These are phyloP conservation scores for Monodelphis domestica DNA, from an alignment of 2,797 vertebrate genomes.

Conservation along the genomic window DNA sequence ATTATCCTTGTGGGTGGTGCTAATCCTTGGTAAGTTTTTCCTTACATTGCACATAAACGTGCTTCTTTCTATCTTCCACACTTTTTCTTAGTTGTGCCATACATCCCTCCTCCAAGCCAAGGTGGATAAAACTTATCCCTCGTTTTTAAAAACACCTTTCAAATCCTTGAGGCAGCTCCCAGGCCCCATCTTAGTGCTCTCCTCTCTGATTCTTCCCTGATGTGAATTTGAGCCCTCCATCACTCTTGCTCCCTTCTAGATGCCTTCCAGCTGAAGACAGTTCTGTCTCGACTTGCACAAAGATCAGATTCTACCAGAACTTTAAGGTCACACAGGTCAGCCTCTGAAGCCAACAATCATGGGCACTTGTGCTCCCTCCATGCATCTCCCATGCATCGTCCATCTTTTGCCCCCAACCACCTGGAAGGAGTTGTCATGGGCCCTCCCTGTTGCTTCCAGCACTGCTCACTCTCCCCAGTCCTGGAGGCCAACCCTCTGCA, in stretches of 20 bases:
- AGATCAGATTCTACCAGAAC: neutral
- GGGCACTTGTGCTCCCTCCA: too few relatives aligned
- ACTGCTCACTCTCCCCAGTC: too few relatives aligned
- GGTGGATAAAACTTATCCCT: neutral
- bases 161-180: neutral
- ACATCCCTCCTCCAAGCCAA: neutral
- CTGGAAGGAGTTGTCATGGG: too few relatives aligned
- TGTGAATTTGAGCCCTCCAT: neutral
- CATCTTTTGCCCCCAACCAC: too few relatives aligned
- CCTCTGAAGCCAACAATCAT: too few relatives aligned
- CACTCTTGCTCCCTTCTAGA: neutral
- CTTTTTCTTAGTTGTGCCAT: neutral
- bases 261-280: neutral
- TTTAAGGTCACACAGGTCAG: too few relatives aligned
- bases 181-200: neutral
- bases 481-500: too few relatives aligned
- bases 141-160: neutral
- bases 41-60: neutral
- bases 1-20: neutral
- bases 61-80: neutral
- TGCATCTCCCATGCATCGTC: too few relatives aligned
- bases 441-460: too few relatives aligned
- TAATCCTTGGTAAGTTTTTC: neutral
- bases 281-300: neutral
- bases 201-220: neutral